Conservation (phyloP, 2,888 invertebrate genomes). For the Boloria selene region DNA sequence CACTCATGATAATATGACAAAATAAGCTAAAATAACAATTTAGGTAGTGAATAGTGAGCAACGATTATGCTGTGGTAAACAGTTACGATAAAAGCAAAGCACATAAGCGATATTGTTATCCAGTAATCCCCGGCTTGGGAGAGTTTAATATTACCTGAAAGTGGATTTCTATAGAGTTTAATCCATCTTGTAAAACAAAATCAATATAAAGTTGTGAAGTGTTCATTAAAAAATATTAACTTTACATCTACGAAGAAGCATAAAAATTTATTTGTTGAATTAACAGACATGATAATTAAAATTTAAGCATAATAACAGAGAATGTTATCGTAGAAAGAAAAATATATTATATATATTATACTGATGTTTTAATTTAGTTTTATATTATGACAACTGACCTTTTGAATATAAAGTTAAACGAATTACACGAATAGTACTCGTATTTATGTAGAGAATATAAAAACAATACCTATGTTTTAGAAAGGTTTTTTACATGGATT, state of each 20-base stretch:
- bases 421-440: too few species aligned
- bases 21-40: conserved; percentile 66
- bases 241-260: not conserved
- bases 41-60: conserved; percentile 55
- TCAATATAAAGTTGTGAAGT: conserved; percentile 23
- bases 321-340: too few species aligned
- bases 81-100: conserved; percentile 65
- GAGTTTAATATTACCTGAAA: conserved; percentile 39
- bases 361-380: too few species aligned
- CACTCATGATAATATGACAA: conserved; percentile 49
- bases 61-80: conserved; percentile 65
- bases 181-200: conserved; percentile 28
- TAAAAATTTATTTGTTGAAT: not conserved
- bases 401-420: too few species aligned
- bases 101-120: conserved; percentile 54
- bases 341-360: too few species aligned
- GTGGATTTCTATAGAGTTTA: conserved; percentile 29
- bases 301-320: too few species aligned
- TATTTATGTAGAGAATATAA: too few species aligned
- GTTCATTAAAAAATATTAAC: conserved; percentile 1
- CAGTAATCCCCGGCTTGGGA: conserved; percentile 36
- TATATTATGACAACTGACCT: too few species aligned
- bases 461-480: too few species aligned
- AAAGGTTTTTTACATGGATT: too few species aligned
- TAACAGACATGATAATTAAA: too few species aligned